Conservation (phyloP, 2,888 invertebrate species). For the Leptopilina drosophilae region DNA sequence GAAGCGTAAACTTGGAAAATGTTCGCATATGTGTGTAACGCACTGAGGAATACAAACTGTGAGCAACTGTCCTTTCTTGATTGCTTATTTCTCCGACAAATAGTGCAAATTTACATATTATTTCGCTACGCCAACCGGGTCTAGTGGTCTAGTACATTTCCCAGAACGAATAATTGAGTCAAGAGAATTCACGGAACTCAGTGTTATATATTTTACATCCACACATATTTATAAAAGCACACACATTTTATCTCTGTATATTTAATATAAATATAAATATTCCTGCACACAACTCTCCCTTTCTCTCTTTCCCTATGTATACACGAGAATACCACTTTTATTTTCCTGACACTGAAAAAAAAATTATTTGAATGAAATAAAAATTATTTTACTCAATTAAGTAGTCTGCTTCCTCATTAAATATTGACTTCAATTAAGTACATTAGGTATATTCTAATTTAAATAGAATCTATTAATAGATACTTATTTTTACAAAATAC, state of each 20-base stretch:
- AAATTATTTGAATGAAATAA: too few species aligned
- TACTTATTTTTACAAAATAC: too few species aligned
- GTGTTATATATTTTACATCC: not conserved
- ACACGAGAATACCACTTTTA: too few species aligned
- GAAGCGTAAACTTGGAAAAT: conserved; percentile 24
- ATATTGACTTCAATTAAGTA: too few species aligned
- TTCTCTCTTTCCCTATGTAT: too few species aligned
- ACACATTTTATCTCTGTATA: not conserved
- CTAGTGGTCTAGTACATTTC: conserved; percentile 27
- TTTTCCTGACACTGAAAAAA: too few species aligned
- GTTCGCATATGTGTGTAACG: conserved; percentile 13
- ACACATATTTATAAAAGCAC: not conserved
- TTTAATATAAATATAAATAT: not conserved
- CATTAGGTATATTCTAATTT: too few species aligned
- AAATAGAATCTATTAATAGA: too few species aligned
- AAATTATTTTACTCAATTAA: too few species aligned
- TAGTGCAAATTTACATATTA: conserved; percentile 57
- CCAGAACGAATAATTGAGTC: conserved; percentile 29
- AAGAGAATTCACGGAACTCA: conserved; percentile 1
- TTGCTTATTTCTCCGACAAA: conserved; percentile 63
- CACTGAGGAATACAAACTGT: conserved; percentile 13
- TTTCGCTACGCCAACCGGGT: not conserved
- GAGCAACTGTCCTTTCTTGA: conserved; percentile 43
- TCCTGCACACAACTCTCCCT: too few species aligned
- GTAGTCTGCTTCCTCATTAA: too few species aligned